A percentile compares a stretch with the other conserved stretches of the same genome.
Evolutionary conservation across 2,888 invertebrate species (phyloP).

Genomic region (Phasia obesa): DNA sequence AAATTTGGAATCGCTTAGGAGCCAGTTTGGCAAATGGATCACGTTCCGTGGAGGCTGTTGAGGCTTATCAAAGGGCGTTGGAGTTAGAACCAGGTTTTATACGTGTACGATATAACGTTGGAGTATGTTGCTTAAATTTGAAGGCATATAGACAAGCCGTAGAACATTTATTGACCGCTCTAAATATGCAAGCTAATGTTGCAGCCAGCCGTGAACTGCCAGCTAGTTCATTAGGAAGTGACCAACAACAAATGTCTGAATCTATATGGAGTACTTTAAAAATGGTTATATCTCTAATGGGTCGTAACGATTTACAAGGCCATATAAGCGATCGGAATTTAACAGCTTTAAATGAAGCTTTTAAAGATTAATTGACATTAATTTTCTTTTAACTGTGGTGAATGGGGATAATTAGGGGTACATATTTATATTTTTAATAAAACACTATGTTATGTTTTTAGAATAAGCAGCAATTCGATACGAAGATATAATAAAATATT

Average conservation of each 20-base stretch:
- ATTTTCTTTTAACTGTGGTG: background rate
- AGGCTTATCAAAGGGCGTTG: slow-evolving; percentile 96
- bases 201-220: slow-evolving; percentile 84
- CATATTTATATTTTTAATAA: background rate
- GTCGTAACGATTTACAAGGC: slow-evolving; percentile 86
- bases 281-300: slow-evolving; percentile 93
- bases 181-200: slow-evolving; percentile 92
- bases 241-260: slow-evolving; percentile 88
- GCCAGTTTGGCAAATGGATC: slow-evolving; percentile 98
- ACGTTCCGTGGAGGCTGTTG: slow-evolving; percentile 96
- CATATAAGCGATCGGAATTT: slow-evolving; percentile 86
- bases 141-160: slow-evolving; percentile 97
- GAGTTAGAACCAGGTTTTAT: slow-evolving; percentile 97
- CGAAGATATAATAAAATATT: background rate
- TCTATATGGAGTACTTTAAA: slow-evolving; percentile 97
- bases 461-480: background rate
- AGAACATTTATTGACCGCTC: slow-evolving; percentile 95
- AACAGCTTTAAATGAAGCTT: slow-evolving; percentile 85
- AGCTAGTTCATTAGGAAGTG: slow-evolving; percentile 80
- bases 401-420: slow-evolving; percentile 8
- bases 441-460: background rate
- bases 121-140: slow-evolving; percentile 98
- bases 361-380: slow-evolving; percentile 77
- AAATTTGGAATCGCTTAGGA: slow-evolving; percentile 98
- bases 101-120: slow-evolving; percentile 97